Percentiles rank a stretch among this genome's conserved stretches.
Conservation (phyloP, 2,113 vertebrate genomes). For the Psilopsiagon aurifrons region DNA sequence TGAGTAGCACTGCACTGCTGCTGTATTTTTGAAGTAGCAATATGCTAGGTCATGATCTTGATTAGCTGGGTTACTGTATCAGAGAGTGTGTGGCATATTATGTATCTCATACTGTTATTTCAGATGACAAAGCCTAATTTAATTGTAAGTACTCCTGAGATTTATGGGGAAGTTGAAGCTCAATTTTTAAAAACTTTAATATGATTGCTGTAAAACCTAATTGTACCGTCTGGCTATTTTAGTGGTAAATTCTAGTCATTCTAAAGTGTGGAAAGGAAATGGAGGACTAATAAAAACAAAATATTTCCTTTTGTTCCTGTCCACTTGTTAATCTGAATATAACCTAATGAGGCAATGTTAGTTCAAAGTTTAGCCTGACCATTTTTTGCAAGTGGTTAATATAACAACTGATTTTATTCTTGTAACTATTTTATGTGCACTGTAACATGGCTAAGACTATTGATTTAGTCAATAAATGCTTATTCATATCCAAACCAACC, state of each 20-base stretch:
- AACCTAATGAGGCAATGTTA: slow-evolving; percentile 55
- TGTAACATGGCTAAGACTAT: slow-evolving; percentile 28
- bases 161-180: slow-evolving; percentile 38
- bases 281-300: neutral
- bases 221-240: slow-evolving; percentile 46
- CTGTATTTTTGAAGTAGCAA: neutral
- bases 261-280: slow-evolving; percentile 60
- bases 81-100: neutral
- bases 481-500: slow-evolving; percentile 36
- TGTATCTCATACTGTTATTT: slow-evolving; percentile 25
- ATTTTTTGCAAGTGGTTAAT: slow-evolving; percentile 18
- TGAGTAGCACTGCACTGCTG: neutral
- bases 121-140: slow-evolving; percentile 43
- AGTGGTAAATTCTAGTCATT: slow-evolving; percentile 64
- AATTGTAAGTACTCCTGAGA: slow-evolving; percentile 40
- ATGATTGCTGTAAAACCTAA: slow-evolving; percentile 57
- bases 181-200: slow-evolving; percentile 55
- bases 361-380: slow-evolving; percentile 5
- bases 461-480: slow-evolving; percentile 62
- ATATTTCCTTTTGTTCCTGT: slow-evolving; percentile 46
- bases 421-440: slow-evolving; percentile 21
- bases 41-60: neutral
- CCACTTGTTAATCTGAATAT: slow-evolving; percentile 45
- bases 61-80: neutral
- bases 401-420: slow-evolving; percentile 36